A percentile compares a stretch with the other conserved stretches of the same genome.
Conservation (phyloP, 2,888 invertebrate genomes). For the Macrosoma leucophasiata region DNA sequence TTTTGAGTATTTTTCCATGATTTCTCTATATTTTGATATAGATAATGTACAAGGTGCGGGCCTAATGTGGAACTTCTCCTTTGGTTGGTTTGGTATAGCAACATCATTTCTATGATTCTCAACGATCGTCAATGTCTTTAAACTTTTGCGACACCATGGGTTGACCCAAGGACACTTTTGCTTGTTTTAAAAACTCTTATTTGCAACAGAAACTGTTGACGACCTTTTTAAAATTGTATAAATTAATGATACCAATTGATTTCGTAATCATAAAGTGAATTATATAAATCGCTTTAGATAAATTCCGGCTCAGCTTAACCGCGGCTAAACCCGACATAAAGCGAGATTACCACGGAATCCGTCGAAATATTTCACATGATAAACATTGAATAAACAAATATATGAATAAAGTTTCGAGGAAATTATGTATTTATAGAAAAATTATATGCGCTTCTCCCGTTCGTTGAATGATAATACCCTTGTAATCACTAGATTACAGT, state of each 20-base stretch:
- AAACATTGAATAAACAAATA: slow-evolving; percentile 56
- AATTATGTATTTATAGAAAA: slow-evolving; percentile 60
- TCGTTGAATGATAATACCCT: slow-evolving; percentile 48
- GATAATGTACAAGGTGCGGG: too few species aligned
- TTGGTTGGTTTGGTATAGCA: too few species aligned
- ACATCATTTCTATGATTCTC: too few species aligned
- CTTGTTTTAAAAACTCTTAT: too few species aligned
- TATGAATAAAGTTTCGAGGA: slow-evolving; percentile 50
- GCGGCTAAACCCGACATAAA: slow-evolving; percentile 28
- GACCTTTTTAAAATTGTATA: too few species aligned
- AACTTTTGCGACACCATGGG: too few species aligned
- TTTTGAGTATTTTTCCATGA: too few species aligned
- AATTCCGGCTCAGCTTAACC: slow-evolving; percentile 17
- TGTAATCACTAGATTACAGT: slow-evolving; percentile 62
- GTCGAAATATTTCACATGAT: slow-evolving; percentile 46
- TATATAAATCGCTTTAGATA: slow-evolving; percentile 21
- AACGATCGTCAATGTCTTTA: too few species aligned
- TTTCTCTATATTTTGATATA: too few species aligned
- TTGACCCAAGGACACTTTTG: too few species aligned
- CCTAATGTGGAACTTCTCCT: too few species aligned
- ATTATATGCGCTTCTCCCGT: slow-evolving; percentile 48
- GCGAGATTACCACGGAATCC: slow-evolving; percentile 37
- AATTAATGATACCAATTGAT: slow-evolving; percentile 10
- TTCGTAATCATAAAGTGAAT: slow-evolving; percentile 14
- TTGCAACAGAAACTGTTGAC: too few species aligned